phyloP scores from a whole-genome alignment of 2,797 vertebrate genomes.

The Naso thynnoides region DNA sequence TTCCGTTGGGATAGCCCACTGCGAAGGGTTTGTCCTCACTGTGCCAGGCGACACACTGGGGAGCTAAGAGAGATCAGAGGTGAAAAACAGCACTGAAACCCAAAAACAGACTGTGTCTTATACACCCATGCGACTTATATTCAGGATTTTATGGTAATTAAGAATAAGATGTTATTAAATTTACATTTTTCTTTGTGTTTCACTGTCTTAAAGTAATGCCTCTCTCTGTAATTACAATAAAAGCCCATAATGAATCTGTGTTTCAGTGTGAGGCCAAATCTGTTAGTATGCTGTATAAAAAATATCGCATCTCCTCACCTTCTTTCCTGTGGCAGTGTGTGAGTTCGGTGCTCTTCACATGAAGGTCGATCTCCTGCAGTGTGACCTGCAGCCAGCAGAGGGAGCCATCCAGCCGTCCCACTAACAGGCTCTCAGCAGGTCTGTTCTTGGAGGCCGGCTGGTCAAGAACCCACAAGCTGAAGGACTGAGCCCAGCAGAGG shows the following conservation, averaged over 20 bases:
- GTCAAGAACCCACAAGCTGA: slow-evolving; percentile 73
- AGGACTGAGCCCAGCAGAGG: slow-evolving; percentile 84
- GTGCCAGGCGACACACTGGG: slow-evolving; percentile 86
- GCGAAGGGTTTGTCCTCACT: slow-evolving; percentile 85
- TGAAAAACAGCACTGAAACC: background rate
- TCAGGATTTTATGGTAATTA: too few species aligned
- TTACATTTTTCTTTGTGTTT: background rate
- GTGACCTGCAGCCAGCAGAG: slow-evolving; percentile 87
- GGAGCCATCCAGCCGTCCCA: slow-evolving; percentile 86
- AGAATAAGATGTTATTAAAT: background rate
- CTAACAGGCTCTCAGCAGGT: slow-evolving; percentile 80
- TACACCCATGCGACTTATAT: too few species aligned
- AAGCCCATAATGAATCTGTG: background rate
- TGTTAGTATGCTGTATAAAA: background rate
- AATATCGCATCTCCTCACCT: slow-evolving; percentile 60
- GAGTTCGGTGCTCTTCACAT: slow-evolving; percentile 79
- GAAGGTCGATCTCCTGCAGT: slow-evolving; percentile 74
- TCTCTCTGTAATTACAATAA: background rate
- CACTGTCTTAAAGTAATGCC: background rate
- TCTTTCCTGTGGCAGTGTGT: slow-evolving; percentile 83
- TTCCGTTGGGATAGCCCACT: slow-evolving; percentile 86
- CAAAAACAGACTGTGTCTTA: too few species aligned
- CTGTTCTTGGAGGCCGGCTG: slow-evolving; percentile 61
- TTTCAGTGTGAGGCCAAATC: background rate
- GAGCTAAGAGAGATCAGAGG: slow-evolving; percentile 64